Conservation (phyloP, 1,140 invertebrate genomes). For the Gryon sp. region DNA sequence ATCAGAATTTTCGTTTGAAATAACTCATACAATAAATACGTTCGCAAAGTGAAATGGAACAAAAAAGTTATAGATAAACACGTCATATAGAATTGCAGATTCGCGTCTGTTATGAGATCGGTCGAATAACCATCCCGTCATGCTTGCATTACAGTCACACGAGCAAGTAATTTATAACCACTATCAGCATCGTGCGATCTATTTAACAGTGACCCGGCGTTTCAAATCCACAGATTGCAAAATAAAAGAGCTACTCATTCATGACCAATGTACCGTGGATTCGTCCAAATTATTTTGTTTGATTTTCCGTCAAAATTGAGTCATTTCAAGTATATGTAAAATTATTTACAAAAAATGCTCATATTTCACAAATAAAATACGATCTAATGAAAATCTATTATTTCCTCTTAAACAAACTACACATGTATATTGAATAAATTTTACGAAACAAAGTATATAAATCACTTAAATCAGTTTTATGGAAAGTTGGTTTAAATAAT, state of each 20-base stretch:
- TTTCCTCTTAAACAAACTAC: no score
- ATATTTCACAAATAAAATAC: no score
- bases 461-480: no score
- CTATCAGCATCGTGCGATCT: constrained; percentile 57
- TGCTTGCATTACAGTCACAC: constrained; percentile 60
- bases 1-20: not conserved
- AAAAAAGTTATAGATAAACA: constrained; percentile 60
- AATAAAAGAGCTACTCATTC: constrained; percentile 51
- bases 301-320: constrained; percentile 26
- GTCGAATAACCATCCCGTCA: constrained; percentile 56
- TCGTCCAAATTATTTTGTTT: constrained; percentile 34
- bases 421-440: no score
- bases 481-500: no score
- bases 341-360: constrained; percentile 6
- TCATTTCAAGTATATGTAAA: constrained; percentile 12
- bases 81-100: constrained; percentile 54
- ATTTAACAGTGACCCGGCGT: constrained; percentile 53
- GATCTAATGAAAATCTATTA: no score
- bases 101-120: constrained; percentile 40
- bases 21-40: not conserved
- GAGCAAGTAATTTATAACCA: constrained; percentile 60
- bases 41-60: constrained; percentile 46
- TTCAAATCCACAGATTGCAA: constrained; percentile 39
- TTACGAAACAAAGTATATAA: no score
- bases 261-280: constrained; percentile 36